Conservation (phyloP, 1,140 invertebrate species). For the Contarinia nasturtii region DNA sequence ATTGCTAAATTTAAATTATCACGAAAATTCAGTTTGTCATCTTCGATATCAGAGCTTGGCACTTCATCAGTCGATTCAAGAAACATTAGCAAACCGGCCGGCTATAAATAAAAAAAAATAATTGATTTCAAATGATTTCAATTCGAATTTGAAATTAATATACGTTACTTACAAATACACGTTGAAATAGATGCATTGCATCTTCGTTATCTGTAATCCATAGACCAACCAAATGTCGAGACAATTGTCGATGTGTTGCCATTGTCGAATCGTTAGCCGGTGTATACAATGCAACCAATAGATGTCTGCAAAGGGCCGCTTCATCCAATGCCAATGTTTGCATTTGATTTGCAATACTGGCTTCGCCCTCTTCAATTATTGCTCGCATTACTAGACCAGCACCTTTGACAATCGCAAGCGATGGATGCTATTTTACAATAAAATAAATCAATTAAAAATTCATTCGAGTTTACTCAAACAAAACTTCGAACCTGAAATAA, state of each 20-base stretch:
- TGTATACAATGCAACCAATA: conserved; percentile 80
- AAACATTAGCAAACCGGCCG: conserved; percentile 73
- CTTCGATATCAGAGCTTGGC: conserved; percentile 47
- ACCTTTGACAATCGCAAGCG: conserved; percentile 93
- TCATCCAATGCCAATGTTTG: conserved; percentile 90
- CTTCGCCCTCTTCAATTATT: conserved; percentile 90
- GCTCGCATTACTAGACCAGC: conserved; percentile 93
- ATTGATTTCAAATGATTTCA: background rate
- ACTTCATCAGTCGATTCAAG: conserved; percentile 76
- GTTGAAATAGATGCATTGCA: conserved; percentile 68
- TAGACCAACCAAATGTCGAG: conserved; percentile 87
- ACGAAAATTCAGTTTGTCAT: conserved; percentile 61
- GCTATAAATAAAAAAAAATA: conserved; percentile 29
- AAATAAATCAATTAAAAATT: conserved; percentile 1
- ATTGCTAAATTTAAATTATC: conserved; percentile 92
- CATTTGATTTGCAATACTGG: conserved; percentile 80
- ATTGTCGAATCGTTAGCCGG: conserved; percentile 53
- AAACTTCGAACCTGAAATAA: conserved; percentile 61
- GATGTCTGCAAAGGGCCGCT: conserved; percentile 87
- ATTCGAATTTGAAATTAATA: too few relatives aligned
- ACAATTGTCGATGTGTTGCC: conserved; percentile 76
- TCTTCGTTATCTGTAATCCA: conserved; percentile 92
- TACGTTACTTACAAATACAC: conserved; percentile 66
- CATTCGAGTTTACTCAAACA: background rate
- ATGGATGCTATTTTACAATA: conserved; percentile 54